Evolutionary conservation across 2,797 vertebrate genomes (phyloP), one percentile per base, ranked within the genome.

Genomic region (Microhierax caerulescens): DNA sequence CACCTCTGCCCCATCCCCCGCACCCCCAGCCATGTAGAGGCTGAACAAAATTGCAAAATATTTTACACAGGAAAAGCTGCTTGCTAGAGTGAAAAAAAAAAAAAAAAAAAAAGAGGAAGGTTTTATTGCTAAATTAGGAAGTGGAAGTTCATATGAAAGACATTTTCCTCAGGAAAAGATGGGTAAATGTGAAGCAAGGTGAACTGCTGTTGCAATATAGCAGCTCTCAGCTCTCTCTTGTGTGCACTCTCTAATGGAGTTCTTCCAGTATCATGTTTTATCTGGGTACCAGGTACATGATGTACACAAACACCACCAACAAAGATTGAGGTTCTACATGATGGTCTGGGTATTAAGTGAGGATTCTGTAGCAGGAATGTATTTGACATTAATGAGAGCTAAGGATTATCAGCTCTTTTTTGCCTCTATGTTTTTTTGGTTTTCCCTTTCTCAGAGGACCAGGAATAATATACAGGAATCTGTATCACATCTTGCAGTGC

Each of bases 71-170:
- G 89, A 93, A 95, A 88, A 1, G 4, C 68, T 93, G 60, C 84
- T 94, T 94, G 50, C 45, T 70, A 51, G 47, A 90, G 43, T 53
- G n/a, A n/a, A n/a, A 39, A 39, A 13, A 39, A 39, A 39, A 39
- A 39, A 39, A 39, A 11, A 37, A 72, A 82, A 41, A 74, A 88
- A 92, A 93, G 65, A 84, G 92, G 95, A 97, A 96, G 91, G 25
- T 57, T 93, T 90, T 96, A 50, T 95, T 96, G 92, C 96, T 81
- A 90, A 95, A 96, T 84, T 95, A 93, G 87, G 95, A 97, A 96
- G 85, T 94, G 36, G 79, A 92, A 91, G 65, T 91, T 94, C 24
- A 24, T 90, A 34, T 76, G 89, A 94, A 96, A 94, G 88, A 91
- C 0, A 1, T 94, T 95, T 97, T 94, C 91, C 92, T 94, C 47